Evolutionary conservation across 92 coral and sea anemone genomes (phyloP), one percentile per base, ranked within the genome.

Genomic region (Paramuricea clavata): DNA sequence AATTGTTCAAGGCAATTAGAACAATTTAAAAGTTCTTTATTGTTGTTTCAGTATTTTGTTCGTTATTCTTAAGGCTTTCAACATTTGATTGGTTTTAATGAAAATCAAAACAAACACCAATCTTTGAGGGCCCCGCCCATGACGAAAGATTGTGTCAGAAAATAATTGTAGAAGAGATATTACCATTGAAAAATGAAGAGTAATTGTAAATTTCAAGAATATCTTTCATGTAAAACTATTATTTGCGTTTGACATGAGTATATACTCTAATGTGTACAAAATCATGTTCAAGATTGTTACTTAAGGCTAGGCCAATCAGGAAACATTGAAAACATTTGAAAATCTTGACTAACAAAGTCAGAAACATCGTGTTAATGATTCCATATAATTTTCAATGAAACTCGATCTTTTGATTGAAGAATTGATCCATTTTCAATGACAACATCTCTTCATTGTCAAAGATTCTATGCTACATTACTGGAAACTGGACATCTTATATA

Each of bases 81-180:
- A 28, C 4, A 54, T 31, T 28, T 65, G n/a, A 28, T 65, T 65
- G 72, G 41, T 65, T 28, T 65, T 65, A 16, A 65, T 65, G 39
- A 65, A 39, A 65, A 65, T 65, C 72, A 65, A 28, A 33, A 28
- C 12, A 3, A 25, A 65, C 41, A 12, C 5, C 21, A 28, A 65
- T 65, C 72, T 65, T 65, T 28, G 41, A 12, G 36, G 72, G 72
- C 72, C 72, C 72, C 1, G 72, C 72, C 72, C 72, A 31, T 28
- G 72, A 13, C 6, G 72, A 3, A 65, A 65, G 72, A 65, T 65
- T 39, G 28, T 65, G 36, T 65, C 6, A 33, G 39, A 11, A 65
- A 65, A 39, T 4, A 39, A 65, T 10, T 28, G 36, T 65, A 13
- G 72, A 65, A 27, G 72, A 31, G 72, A 65, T 28, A 65, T 65